Conservation (phyloP, 1,140 invertebrate species). For the Pseudachorutes palmiensis region DNA sequence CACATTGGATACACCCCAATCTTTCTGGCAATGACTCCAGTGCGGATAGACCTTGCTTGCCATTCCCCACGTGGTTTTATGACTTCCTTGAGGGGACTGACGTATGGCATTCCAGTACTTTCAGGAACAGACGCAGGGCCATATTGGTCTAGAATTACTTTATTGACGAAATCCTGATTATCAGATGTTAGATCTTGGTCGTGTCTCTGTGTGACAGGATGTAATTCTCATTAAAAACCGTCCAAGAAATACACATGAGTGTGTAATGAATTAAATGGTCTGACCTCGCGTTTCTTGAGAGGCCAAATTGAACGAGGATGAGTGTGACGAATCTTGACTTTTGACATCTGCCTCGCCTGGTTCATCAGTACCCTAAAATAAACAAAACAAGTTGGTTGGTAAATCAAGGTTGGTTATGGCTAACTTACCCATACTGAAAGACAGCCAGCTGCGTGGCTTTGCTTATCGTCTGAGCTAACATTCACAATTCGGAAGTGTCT, state of each 20-base stretch:
- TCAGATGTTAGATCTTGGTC: constrained; percentile 65
- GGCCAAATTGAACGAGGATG: constrained; percentile 35
- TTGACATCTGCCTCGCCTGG: too few relatives aligned
- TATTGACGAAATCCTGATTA: constrained; percentile 72
- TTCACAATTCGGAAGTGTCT: too few relatives aligned
- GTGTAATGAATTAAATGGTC: constrained; percentile 12
- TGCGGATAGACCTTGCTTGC: constrained; percentile 55
- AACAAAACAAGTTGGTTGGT: too few relatives aligned
- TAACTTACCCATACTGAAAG: too few relatives aligned
- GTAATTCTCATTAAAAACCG: constrained; percentile 4
- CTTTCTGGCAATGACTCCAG: constrained; percentile 83
- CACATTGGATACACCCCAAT: constrained; percentile 89
- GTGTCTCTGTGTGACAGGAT: constrained; percentile 47
- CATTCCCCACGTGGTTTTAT: constrained; percentile 52
- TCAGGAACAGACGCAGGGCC: constrained; percentile 45
- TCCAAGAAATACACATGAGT: constrained; percentile 6
- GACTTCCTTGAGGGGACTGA: constrained; percentile 52
- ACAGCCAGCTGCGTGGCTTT: too few relatives aligned
- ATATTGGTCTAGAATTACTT: constrained; percentile 62
- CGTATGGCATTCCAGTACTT: constrained; percentile 43
- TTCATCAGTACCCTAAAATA: too few relatives aligned
- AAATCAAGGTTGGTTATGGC: too few relatives aligned
- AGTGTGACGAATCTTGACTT: constrained; percentile 40
- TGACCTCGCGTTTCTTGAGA: constrained; percentile 36
- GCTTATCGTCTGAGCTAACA: too few relatives aligned